Base-by-base conservation (phyloP, 2,113 vertebrate genomes). In the Cromileptes altivelis region DNA sequence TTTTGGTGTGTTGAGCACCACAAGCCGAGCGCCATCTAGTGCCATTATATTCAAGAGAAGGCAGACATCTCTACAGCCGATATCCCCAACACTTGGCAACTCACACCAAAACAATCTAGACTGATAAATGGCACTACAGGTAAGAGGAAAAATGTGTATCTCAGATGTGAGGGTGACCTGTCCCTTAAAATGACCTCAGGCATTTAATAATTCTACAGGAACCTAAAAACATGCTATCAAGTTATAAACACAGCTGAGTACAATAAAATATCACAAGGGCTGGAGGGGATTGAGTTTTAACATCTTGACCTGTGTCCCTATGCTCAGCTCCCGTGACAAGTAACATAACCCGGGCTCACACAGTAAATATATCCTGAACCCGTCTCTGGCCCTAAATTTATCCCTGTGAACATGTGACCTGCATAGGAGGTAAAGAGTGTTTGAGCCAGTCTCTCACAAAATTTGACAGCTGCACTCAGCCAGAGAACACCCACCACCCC, bases 351-450 rank as follows among this genome's bases (percentile, higher is more conserved):
- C 88, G 13, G 19, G 79, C 79, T 63, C 47, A 67, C 64, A 91
- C 87, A 84, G 88, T 91, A 89, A 89, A 87, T 84, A 91, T 92
- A 93, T 91, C 89, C 73, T 73, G 84, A 93, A 93, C 89, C 64
- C 62, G 33, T 88, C 79, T 85, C 89, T 90, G 72, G 62, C 86
- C 88, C 93, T 94, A 94, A 94, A 94, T 94, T 94, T 94, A 93
- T 91, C 93, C 69, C 71, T 78, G 70, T 52, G 76, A 89, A 90
- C 92, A 94, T 89, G 91, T 94, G 93, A 93, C 80, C 65, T 78
- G 77, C 79, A 85, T 90, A 63, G 87, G 86, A 92, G 80, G 56
- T 85, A 78, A 91, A 88, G 80, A 84, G 80, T 70, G 84, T 89
- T 88, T 80, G 75, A 86, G 73, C 37, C 75, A 6, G n/a, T 89